Percentiles rank a stretch among this genome's conserved stretches.
These are phyloP conservation scores for Aldrovandia affinis DNA, from an alignment of 2,797 vertebrate genomes.

Conservation along the genomic window DNA sequence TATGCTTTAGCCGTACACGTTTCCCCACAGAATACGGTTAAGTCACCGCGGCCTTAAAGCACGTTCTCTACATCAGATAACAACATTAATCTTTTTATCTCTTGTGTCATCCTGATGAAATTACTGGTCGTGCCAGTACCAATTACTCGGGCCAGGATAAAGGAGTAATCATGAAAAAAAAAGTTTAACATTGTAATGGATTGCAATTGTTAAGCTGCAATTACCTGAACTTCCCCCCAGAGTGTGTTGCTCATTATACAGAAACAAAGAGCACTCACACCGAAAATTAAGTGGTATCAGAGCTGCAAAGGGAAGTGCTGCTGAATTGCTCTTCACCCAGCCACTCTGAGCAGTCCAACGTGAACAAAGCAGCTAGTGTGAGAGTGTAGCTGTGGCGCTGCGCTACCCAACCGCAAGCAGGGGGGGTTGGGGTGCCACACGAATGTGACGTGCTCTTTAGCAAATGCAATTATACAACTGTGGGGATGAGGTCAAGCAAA, in stretches of 20 bases:
- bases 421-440: background rate
- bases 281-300: constrained; percentile 2
- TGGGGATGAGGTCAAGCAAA: constrained; percentile 25
- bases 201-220: background rate
- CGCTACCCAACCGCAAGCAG: background rate
- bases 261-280: background rate
- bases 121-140: background rate
- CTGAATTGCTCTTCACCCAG: constrained; percentile 2
- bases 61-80: background rate
- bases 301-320: constrained; percentile 2
- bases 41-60: background rate
- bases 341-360: constrained; percentile 3
- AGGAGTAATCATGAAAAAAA: background rate
- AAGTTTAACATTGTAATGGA: background rate
- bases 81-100: background rate
- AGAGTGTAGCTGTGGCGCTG: background rate
- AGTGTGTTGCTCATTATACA: background rate
- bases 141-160: background rate
- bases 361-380: constrained; percentile 23
- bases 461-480: constrained; percentile 36
- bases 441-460: constrained; percentile 29
- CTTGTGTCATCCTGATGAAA: constrained; percentile 15
- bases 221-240: constrained; percentile 17
- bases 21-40: background rate
- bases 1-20: background rate